Conservation (phyloP, 2,888 invertebrate genomes). For the Idaea dimidiata region DNA sequence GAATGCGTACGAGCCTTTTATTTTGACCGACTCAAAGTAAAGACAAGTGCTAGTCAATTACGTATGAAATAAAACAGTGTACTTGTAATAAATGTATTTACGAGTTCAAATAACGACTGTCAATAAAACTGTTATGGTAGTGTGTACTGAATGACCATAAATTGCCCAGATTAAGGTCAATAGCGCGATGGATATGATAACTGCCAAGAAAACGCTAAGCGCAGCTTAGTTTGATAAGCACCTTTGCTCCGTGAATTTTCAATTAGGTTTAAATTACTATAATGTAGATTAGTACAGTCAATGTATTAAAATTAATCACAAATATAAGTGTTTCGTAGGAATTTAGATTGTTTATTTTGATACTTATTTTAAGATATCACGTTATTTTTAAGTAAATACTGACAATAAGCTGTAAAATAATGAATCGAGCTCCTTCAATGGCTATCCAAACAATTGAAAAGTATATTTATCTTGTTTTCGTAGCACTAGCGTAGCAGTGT, state of each 20-base stretch:
- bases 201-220: slow-evolving; percentile 52
- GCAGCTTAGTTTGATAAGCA: slow-evolving; percentile 29
- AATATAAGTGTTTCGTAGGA: not conserved
- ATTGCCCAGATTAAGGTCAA: slow-evolving; percentile 76
- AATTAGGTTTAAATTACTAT: slow-evolving; percentile 23
- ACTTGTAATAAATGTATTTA: slow-evolving; percentile 47
- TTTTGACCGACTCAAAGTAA: slow-evolving; percentile 17
- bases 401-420: too few species aligned
- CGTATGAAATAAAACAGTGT: slow-evolving; percentile 21
- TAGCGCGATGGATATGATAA: slow-evolving; percentile 72
- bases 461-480: not conserved
- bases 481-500: not conserved
- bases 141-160: slow-evolving; percentile 70
- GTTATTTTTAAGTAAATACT: too few species aligned
- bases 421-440: too few species aligned
- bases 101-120: slow-evolving; percentile 65
- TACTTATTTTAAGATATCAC: not conserved
- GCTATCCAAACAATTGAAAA: too few species aligned
- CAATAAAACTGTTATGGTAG: slow-evolving; percentile 73
- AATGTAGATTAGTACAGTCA: not conserved
- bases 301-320: not conserved
- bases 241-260: slow-evolving; percentile 23
- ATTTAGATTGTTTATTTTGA: not conserved
- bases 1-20: slow-evolving; percentile 33
- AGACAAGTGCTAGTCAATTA: slow-evolving; percentile 29